These are phyloP conservation scores for Cavia aperea DNA, from an alignment of 2,113 vertebrate genomes.

Conservation along the genomic window DNA sequence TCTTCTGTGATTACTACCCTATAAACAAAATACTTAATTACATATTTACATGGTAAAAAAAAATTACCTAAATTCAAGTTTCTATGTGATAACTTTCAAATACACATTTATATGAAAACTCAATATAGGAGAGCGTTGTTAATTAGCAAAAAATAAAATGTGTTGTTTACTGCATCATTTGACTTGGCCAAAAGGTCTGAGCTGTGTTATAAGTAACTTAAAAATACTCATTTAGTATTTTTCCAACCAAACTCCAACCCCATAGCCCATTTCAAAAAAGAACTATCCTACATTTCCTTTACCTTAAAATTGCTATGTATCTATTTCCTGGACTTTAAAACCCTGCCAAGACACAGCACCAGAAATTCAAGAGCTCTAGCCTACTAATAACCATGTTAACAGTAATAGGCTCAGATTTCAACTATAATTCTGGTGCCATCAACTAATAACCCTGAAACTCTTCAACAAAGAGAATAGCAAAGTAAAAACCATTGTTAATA, in stretches of 20 bases:
- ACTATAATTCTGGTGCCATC: not conserved
- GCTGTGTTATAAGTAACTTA: not conserved
- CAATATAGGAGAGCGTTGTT: not conserved
- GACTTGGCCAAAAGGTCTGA: not conserved
- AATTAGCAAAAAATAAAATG: not conserved
- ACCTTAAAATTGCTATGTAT: not conserved
- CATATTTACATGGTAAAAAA: not conserved
- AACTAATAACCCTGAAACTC: not conserved
- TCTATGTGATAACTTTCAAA: not conserved
- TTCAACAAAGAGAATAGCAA: not conserved
- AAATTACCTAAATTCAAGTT: conserved; percentile 2
- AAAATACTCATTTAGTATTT: not conserved
- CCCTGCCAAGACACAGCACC: not conserved
- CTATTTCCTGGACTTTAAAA: not conserved
- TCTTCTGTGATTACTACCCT: not conserved
- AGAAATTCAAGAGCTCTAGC: not conserved
- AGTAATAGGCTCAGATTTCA: not conserved
- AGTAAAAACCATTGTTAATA: not conserved
- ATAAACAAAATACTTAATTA: not conserved
- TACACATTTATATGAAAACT: not conserved
- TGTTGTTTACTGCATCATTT: not conserved
- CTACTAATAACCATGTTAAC: not conserved
- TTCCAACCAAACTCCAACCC: not conserved
- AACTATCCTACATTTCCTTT: not conserved
- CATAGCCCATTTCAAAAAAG: not conserved